Evolutionary conservation across 2,113 vertebrate species (phyloP).

Genomic region (crab-eating macaque (Macaca fascicularis)): DNA sequence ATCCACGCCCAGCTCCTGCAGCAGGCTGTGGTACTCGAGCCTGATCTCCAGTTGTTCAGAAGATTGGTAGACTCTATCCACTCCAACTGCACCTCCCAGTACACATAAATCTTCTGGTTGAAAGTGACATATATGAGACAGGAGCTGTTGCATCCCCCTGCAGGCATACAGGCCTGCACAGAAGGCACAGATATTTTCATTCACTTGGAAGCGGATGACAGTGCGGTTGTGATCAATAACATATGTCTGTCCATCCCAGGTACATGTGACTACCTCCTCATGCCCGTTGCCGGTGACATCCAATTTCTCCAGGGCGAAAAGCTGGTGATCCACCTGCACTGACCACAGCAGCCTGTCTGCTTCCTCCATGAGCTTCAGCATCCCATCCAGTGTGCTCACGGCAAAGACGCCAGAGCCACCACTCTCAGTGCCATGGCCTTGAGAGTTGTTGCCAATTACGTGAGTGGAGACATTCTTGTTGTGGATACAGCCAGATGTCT

Average conservation of each 20-base stretch:
- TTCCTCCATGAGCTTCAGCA: constrained; percentile 95
- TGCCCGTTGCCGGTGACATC: constrained; percentile 96
- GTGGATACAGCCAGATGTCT: constrained; percentile 96
- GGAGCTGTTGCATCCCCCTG: constrained; percentile 93
- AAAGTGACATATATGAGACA: constrained; percentile 97
- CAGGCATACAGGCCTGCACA: constrained; percentile 97
- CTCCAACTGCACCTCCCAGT: constrained; percentile 96
- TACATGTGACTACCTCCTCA: constrained; percentile 97
- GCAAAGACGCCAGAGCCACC: constrained; percentile 92
- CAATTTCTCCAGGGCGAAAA: constrained; percentile 96
- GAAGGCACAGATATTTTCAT: constrained; percentile 98
- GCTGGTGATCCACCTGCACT: constrained; percentile 97
- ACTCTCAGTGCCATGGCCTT: constrained; percentile 77
- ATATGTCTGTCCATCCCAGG: constrained; percentile 98
- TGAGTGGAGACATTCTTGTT: constrained; percentile 99
- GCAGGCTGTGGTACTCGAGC: constrained; percentile 84
- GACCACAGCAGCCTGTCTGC: constrained; percentile 96
- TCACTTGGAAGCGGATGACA: constrained; percentile 96
- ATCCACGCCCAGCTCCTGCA: constrained; percentile 88
- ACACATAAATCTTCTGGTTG: constrained; percentile 96
- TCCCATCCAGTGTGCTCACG: constrained; percentile 97
- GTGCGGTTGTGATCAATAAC: constrained; percentile 96
- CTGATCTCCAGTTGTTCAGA: constrained; percentile 89
- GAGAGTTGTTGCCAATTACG: constrained; percentile 93
- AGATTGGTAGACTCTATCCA: constrained; percentile 97